These are phyloP conservation scores for Prietella phreatophila DNA, from an alignment of 2,113 vertebrate species.

Conservation along the genomic window DNA sequence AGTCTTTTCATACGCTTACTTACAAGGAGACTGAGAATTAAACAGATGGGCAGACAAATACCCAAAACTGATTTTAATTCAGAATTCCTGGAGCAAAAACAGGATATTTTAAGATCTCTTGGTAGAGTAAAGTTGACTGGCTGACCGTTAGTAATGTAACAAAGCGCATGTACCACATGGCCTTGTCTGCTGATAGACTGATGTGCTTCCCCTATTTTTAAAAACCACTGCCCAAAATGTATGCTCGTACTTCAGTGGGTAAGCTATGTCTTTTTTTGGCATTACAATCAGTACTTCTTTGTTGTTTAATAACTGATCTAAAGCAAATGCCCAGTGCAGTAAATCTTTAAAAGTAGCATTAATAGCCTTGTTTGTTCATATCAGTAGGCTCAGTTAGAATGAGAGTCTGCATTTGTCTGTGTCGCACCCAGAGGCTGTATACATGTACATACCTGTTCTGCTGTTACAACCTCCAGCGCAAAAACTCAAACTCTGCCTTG, in stretches of 20 bases:
- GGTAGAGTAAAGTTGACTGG: neutral
- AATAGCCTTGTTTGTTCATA: neutral
- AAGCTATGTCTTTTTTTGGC: neutral
- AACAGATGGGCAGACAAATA: neutral
- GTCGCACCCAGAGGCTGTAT: neutral
- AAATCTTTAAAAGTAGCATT: neutral
- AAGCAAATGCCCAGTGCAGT: neutral
- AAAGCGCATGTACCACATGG: neutral
- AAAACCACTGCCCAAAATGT: neutral
- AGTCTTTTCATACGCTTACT: neutral
- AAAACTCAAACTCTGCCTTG: neutral
- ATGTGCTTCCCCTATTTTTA: neutral
- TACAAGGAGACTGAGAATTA: neutral
- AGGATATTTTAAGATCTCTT: neutral
- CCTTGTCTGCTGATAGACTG: neutral
- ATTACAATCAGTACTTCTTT: neutral
- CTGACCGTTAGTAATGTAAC: neutral
- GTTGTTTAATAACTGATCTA: neutral
- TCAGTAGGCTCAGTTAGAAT: neutral
- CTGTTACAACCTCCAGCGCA: neutral
- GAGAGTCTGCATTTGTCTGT: neutral
- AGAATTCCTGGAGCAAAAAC: neutral
- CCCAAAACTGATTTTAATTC: neutral
- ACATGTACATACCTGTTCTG: neutral
- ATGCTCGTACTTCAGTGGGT: neutral